Evolutionary conservation across 2,797 vertebrate genomes (phyloP), one percentile per base, ranked within the genome.

Genomic region (Sebastes trivittatus): DNA sequence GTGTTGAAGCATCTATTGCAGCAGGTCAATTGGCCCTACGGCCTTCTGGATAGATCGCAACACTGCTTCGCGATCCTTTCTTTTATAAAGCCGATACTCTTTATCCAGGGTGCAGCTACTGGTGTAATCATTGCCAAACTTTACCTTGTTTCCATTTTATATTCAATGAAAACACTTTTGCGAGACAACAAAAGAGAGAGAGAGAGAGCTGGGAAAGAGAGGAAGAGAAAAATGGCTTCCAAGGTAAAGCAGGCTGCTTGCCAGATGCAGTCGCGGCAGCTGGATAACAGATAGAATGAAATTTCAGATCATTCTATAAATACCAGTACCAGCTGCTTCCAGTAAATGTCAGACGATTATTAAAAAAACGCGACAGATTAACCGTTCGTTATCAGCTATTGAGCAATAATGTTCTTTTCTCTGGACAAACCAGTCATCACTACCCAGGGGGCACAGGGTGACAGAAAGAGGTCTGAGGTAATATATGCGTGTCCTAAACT

Each of bases 241-340:
- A 92, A 93, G 89, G 87, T 90, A 84, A 68, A 85, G 82, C 85
- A 80, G 89, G 88, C 93, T 94, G 93, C 88, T 32, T 92, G 88
- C 96, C 97, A 97, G 95, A 95, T 96, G 95, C 92, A 89, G 81
- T 94, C 84, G 87, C 87, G 59, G 93, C 94, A 94, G 93, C 95
- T 96, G 95, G 93, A 93, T 92, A 94, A 95, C 95, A 96, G 93
- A 94, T 93, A 95, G 88, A 91, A 93, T 94, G 88, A 96, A 91
- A 95, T 95, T 93, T 96, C 88, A 95, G 93, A 94, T 96, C 90
- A 89, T 95, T 95, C 96, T 96, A 97, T 97, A 96, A 97, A 97
- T 96, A 96, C 93, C 91, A 27, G 86, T 38, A 78, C 78, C 96
- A 97, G 94, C 95, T 96, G 95, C 90, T 95, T 95, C 86, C 88